Conservation (phyloP, 1,140 invertebrate species). For the Amyelois transitella region DNA sequence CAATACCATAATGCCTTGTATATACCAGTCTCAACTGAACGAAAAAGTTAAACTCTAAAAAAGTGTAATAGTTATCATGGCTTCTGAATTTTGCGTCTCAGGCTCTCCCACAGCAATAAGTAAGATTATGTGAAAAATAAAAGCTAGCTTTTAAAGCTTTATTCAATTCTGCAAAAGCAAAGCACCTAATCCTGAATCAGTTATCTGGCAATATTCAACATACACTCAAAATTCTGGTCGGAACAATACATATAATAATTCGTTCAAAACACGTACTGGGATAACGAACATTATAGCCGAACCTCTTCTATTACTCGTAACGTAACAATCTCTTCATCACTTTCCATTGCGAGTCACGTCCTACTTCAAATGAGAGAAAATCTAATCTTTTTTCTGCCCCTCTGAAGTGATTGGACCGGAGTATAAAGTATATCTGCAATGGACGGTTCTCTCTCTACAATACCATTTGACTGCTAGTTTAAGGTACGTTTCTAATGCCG, state of each 20-base stretch:
- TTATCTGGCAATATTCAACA: background rate
- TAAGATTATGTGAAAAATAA: too few species aligned
- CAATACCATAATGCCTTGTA: too few species aligned
- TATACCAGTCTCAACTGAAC: too few species aligned
- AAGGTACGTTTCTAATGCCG: background rate
- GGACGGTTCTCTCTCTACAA: conserved; percentile 31
- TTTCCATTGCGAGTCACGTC: conserved; percentile 41
- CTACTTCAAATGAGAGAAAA: conserved; percentile 46
- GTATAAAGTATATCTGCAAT: conserved; percentile 34
- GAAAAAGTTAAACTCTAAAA: too few species aligned
- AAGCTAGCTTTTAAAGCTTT: too few species aligned
- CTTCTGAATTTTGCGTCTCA: too few species aligned
- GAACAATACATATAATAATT: conserved; percentile 27
- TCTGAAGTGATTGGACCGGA: conserved; percentile 39
- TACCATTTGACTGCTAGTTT: conserved; percentile 30
- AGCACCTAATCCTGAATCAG: too few species aligned
- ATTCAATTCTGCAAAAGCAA: too few species aligned
- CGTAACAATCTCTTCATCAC: conserved; percentile 38
- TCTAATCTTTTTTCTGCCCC: conserved; percentile 44
- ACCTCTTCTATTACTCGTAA: conserved; percentile 29
- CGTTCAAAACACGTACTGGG: conserved; percentile 35
- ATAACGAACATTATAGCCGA: conserved; percentile 39
- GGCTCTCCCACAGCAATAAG: too few species aligned
- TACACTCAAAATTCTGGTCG: conserved; percentile 1
- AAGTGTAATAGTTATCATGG: too few species aligned